Evolutionary conservation across 2,113 vertebrate species (phyloP).

Genomic region (Halichoeres trimaculatus): DNA sequence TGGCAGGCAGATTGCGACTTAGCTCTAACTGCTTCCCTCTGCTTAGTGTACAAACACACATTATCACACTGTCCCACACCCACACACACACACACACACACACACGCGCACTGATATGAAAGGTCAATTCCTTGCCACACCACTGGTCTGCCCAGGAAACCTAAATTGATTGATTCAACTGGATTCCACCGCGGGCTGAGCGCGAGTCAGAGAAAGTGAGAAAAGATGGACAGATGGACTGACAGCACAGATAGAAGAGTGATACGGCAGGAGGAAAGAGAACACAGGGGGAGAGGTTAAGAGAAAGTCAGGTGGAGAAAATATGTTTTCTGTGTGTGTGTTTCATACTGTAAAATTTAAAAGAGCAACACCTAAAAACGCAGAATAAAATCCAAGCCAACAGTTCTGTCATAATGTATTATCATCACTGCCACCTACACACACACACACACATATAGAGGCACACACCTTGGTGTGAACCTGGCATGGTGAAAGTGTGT

Average conservation of each 20-base stretch:
- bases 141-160: conserved; percentile 80
- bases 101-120: conserved; percentile 56
- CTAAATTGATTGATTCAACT: conserved; percentile 84
- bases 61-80: conserved; percentile 17
- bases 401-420: conserved; percentile 59
- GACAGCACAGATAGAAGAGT: conserved; percentile 9
- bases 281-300: conserved; percentile 3
- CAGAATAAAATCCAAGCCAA: conserved; percentile 18
- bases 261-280: neutral
- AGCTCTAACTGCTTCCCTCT: conserved; percentile 63
- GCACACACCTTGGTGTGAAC: conserved; percentile 60
- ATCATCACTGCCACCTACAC: conserved; percentile 27
- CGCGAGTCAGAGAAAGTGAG: conserved; percentile 20
- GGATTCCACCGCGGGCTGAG: conserved; percentile 65
- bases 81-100: conserved; percentile 30
- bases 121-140: conserved; percentile 84
- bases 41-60: conserved; percentile 52
- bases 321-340: conserved; percentile 36
- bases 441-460: conserved; percentile 22
- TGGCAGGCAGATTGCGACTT: conserved; percentile 68
- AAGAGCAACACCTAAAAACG: conserved; percentile 58
- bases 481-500: conserved; percentile 74
- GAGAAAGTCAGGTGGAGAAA: conserved; percentile 9
- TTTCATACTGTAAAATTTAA: conserved; percentile 40
- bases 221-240: conserved; percentile 3